Base-by-base conservation (phyloP, 1,140 invertebrate genomes). In the Trachelipus rathkii region DNA sequence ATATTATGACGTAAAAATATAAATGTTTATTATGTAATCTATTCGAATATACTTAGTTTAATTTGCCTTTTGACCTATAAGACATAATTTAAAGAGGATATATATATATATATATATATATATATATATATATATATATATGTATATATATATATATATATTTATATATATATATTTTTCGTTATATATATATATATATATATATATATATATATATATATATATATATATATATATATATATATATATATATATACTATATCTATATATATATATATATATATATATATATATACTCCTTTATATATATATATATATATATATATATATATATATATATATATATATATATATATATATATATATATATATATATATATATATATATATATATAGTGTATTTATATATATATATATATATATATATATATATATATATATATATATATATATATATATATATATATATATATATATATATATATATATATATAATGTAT, bases 201-300 rank as follows among this genome's bases (percentile, higher is more conserved):
- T 60, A 60, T 60, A 60, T 60, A 60, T 60, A 60, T 60, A 60
- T 60, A 60, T 60, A 60, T 60, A 60, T 60, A 60, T 60, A 21
- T 60, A 60, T 60, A 60, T 60, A 60, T 60, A 60, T 60, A 60
- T 60, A 60, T 60, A 60, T 60, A 60, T 60, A 60, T 60, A 60
- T 60, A 60, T 60, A 60, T 60, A 60, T 60, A 60, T 60, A 21
- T 60, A 60, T 60, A 60, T 60, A 60, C n/a, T 60, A 60, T 60
- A 60, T 21, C 1, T 60, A 60, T 60, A 60, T 60, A 33, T 33
- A 33, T 33, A 33, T 33, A 33, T 33, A 33, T 33, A 33, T 33
- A 21, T 60, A 60, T 60, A 15, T 60, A 60, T 60, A 60, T 60
- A 60, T 60, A 60, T 60, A 60, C n/a, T n/a, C n/a, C n/a, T n/a